Evolutionary conservation across 2,888 invertebrate species (phyloP), one percentile per base, ranked within the genome.

Genomic region (Tetranychus truncatus): DNA sequence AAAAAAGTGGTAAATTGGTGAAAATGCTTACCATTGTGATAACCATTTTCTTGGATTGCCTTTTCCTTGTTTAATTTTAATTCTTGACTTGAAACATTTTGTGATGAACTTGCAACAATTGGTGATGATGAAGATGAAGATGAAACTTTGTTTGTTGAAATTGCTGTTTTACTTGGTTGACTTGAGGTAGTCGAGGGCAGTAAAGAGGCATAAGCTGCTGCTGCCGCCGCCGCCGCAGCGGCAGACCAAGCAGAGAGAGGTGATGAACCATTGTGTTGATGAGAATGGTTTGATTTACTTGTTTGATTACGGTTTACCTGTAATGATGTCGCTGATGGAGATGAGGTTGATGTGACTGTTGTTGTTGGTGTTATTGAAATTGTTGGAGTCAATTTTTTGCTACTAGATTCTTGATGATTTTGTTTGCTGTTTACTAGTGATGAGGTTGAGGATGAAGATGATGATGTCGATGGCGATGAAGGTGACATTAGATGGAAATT

Each of bases 301-400:
- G 9, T 34, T 44, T 69, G 69, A 67, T 67, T 74, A 67, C 74
- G 20, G 67, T 67, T 74, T 74, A 66, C 45, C 18, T 66, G 67
- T 69, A 69, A 34, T 74, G 74, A 21, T 67, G 76, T 74, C 79
- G 72, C 78, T 78, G 55, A 78, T 79, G 75, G 78, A 78, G 44
- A 78, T 79, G 75, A 79, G 76, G 45, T 76, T 76, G 20, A 74
- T 74, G 67, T 79, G 75, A 79, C 79, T 55, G 78, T 79, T 55
- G 34, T 79, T 71, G 72, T 79, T 79, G 55, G 79, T 79, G 75
- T 78, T 78, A 45, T 79, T 79, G 75, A 79, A 76, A 65, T 76
- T 76, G 20, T 76, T 74, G 67, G 11, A 18, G 45, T 72, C 74
- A 69, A 66, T 45, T 66, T 20, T 66, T 20, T 34, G 34, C 34